These are phyloP conservation scores for Epinotia nisella DNA, from an alignment of 2,888 invertebrate genomes.

Conservation along the genomic window DNA sequence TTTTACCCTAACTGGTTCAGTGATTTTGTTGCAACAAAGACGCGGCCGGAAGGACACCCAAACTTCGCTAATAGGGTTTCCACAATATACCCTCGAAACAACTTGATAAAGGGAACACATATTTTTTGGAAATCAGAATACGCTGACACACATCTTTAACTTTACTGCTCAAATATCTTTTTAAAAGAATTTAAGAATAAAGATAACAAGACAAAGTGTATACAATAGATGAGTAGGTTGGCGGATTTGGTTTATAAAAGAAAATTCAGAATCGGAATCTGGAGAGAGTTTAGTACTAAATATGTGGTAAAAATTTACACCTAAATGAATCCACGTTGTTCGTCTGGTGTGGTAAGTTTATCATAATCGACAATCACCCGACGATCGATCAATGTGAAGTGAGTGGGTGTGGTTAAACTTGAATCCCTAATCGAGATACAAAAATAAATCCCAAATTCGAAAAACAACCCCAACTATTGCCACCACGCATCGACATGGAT, in stretches of 20 bases:
- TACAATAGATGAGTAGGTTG: neutral
- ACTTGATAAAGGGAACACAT: slow-evolving; percentile 16
- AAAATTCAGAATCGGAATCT: neutral
- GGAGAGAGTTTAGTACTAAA: neutral
- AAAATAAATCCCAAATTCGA: slow-evolving; percentile 46
- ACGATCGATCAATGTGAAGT: slow-evolving; percentile 21
- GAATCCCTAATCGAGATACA: slow-evolving; percentile 37
- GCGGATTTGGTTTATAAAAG: neutral
- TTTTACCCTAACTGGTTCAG: slow-evolving; percentile 23
- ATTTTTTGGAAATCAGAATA: slow-evolving; percentile 3
- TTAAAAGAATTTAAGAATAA: neutral
- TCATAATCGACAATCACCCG: slow-evolving; percentile 19
- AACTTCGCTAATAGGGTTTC: slow-evolving; percentile 41
- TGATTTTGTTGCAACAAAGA: slow-evolving; percentile 32
- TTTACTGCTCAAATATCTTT: neutral
- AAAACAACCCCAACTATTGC: slow-evolving; percentile 45
- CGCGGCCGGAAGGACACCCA: slow-evolving; percentile 33
- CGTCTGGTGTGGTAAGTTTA: slow-evolving; percentile 18
- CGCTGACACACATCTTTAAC: neutral
- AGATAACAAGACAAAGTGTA: neutral
- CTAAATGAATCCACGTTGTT: slow-evolving; percentile 3
- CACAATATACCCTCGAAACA: slow-evolving; percentile 27
- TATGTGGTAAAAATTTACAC: neutral
- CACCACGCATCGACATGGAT: slow-evolving; percentile 46
- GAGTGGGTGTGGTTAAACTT: slow-evolving; percentile 19